These are phyloP conservation scores for Norana najaformis DNA, from an alignment of 2,888 invertebrate genomes.

Conservation along the genomic window DNA sequence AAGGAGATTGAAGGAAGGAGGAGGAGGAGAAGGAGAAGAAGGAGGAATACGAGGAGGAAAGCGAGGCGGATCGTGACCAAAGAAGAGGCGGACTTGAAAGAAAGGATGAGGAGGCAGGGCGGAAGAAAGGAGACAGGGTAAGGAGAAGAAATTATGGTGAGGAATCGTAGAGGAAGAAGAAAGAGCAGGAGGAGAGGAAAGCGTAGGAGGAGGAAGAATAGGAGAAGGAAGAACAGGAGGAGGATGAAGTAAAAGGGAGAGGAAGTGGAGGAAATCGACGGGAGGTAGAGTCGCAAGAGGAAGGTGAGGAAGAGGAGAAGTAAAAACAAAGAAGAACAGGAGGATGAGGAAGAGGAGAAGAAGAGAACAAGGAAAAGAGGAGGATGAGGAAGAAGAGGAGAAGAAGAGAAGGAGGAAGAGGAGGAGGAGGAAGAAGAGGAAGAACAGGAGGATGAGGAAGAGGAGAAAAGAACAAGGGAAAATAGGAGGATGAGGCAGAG, in stretches of 20 bases:
- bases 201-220: background rate
- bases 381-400: background rate
- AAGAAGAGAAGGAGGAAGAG: too few species aligned
- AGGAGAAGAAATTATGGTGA: background rate
- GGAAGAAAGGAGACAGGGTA: background rate
- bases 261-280: background rate
- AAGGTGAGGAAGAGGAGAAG: too few species aligned
- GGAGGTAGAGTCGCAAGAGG: too few species aligned
- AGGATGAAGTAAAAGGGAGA: background rate
- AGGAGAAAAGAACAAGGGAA: too few species aligned
- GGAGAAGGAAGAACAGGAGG: background rate
- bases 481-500: too few species aligned
- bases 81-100: background rate
- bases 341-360: background rate
- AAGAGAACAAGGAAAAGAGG: too few species aligned
- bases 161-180: background rate
- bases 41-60: background rate
- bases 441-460: too few species aligned
- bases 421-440: too few species aligned
- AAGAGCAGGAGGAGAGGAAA: background rate
- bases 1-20: background rate
- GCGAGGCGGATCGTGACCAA: background rate
- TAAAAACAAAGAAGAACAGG: too few species aligned
- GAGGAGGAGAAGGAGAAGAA: background rate
- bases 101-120: background rate